Percentiles rank a stretch among this genome's conserved stretches.
Conservation (phyloP, 2,888 invertebrate species). For the Noctua janthina region DNA sequence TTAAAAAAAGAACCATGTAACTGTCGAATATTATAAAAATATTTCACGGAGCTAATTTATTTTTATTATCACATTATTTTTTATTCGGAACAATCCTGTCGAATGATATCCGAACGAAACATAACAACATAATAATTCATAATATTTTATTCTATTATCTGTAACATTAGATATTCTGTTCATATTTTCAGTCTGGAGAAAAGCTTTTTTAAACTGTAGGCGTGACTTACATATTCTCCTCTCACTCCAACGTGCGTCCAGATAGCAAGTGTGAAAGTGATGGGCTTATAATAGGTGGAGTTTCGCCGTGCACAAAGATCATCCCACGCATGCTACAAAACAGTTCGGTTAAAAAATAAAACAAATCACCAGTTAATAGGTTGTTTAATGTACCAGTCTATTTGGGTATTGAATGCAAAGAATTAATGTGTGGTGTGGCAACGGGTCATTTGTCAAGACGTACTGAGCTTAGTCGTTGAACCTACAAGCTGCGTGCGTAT, state of each 20-base stretch:
- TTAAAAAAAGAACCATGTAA: conserved; percentile 56
- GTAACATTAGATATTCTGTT: conserved; percentile 48
- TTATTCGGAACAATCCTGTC: conserved; percentile 67
- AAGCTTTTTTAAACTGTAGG: conserved; percentile 67
- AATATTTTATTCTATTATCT: conserved; percentile 67
- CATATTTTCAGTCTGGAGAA: conserved; percentile 60
- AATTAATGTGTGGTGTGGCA: conserved; percentile 61
- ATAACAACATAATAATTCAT: conserved; percentile 71
- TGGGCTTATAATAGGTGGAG: conserved; percentile 76
- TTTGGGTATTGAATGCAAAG: conserved; percentile 68
- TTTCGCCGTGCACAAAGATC: conserved; percentile 68
- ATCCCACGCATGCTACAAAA: conserved; percentile 75
- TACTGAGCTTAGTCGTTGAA: conserved; percentile 40
- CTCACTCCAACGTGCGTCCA: conserved; percentile 61
- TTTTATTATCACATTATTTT: conserved; percentile 70
- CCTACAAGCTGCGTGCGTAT: conserved; percentile 2
- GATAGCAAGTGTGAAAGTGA: conserved; percentile 66
- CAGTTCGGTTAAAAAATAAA: conserved; percentile 75
- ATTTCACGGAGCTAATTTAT: conserved; percentile 62
- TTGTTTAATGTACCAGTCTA: conserved; percentile 73
- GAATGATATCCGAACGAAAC: conserved; percentile 68
- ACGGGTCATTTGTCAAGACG: conserved; percentile 63
- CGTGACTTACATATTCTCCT: conserved; percentile 55
- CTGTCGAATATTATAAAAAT: conserved; percentile 56
- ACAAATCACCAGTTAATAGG: conserved; percentile 78